These are phyloP conservation scores for Spilarctia lutea DNA, from an alignment of 2,888 invertebrate genomes.

Conservation along the genomic window DNA sequence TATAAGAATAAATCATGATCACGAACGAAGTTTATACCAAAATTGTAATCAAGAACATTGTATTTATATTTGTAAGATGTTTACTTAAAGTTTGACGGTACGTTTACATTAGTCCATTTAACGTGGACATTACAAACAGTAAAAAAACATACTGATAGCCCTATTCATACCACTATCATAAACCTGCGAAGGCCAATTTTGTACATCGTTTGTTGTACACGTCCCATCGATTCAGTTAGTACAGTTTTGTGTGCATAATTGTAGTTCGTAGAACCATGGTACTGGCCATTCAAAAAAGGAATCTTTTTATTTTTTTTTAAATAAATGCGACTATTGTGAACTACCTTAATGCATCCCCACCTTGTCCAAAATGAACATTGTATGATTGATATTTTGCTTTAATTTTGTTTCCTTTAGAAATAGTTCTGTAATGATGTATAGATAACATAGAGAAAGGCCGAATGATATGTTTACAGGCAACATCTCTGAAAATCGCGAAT, in stretches of 20 bases:
- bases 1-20: slow-evolving; percentile 32
- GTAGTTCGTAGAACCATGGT: neutral
- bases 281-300: neutral
- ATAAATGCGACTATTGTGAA: slow-evolving; percentile 29
- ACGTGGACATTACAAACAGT: neutral
- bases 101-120: slow-evolving; percentile 28
- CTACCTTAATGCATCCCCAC: slow-evolving; percentile 42
- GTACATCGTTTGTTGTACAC: neutral
- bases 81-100: slow-evolving; percentile 22
- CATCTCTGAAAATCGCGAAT: slow-evolving; percentile 82
- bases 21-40: slow-evolving; percentile 45
- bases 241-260: neutral
- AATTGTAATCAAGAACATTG: slow-evolving; percentile 43
- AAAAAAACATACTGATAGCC: neutral
- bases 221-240: neutral
- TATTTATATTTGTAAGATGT: slow-evolving; percentile 43
- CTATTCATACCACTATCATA: neutral
- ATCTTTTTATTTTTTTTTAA: no score
- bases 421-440: slow-evolving; percentile 58
- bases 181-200: neutral
- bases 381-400: slow-evolving; percentile 42
- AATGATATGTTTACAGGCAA: slow-evolving; percentile 85
- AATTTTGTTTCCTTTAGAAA: slow-evolving; percentile 56
- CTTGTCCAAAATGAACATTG: slow-evolving; percentile 49
- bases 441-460: slow-evolving; percentile 80